Evolutionary conservation across 2,113 vertebrate genomes (phyloP), one percentile per base, ranked within the genome.

Genomic region (Circaetus gallicus): DNA sequence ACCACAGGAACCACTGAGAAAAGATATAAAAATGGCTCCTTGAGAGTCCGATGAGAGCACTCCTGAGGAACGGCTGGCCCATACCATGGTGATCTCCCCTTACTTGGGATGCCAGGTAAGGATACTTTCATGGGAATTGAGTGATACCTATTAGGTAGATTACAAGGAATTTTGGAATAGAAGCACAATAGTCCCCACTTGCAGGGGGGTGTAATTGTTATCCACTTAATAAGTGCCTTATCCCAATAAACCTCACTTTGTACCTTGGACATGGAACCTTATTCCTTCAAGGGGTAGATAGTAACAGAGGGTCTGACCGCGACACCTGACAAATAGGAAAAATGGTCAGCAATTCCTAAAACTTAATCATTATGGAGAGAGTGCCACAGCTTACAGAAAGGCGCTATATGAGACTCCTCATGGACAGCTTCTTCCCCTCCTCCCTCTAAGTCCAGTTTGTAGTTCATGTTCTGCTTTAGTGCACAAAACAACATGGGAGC

Each of bases 41-140:
- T 21, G 22, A 59, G 10, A 77, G 16, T n/a, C 31, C 2, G 0
- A 11, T 16, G 43, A 3, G 1, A 43, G 11, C 0, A 2, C 19
- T 52, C 31, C 32, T 52, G 26, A 73, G 32, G 58, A 45, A 63
- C 0, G 2, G 32, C 69, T 73, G 38, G 20, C 56, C 45, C 3
- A 0, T 1, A 4, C 14, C 3, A 1, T n/a, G 31, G 26, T 70
- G 26, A 45, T 38, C 9, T 70, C 34, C 28, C 32, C 3, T 70
- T 52, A 26, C 31, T 25, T 58, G 61, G 55, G 16, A 69, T 14
- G 2, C 11, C 29, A 50, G 26, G 29, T 22, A 25, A 59, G 31
- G 18, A 40, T 50, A 49, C 29, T 28, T 70, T 34, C 17, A 18
- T 47, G 14, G 22, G 58, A 73, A 45, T 1, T 22, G 24, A 17